Conservation (phyloP, 2,797 vertebrate genomes). For the Clarias pachynema region DNA sequence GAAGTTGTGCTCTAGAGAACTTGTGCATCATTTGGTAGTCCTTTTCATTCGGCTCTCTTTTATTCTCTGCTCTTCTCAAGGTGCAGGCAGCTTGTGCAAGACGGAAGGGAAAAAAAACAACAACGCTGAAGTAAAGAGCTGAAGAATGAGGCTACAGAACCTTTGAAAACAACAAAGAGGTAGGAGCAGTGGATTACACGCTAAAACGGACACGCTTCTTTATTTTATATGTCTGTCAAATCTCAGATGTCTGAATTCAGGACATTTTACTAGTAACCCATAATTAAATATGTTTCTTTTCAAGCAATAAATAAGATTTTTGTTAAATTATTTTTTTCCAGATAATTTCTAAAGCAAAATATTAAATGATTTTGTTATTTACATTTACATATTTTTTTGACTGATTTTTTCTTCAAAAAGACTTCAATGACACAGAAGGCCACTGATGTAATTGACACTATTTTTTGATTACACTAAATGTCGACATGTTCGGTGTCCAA, state of each 20-base stretch:
- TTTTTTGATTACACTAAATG: background rate
- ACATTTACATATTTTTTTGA: background rate
- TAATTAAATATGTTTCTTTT: background rate
- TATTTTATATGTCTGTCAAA: background rate
- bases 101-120: conserved; percentile 47
- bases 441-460: background rate
- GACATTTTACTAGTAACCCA: background rate
- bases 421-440: background rate
- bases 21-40: conserved; percentile 70
- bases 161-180: conserved; percentile 75
- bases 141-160: conserved; percentile 79
- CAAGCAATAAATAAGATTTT: background rate
- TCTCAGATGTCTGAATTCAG: background rate
- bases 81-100: conserved; percentile 58
- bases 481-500: background rate
- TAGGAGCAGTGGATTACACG: conserved; percentile 59
- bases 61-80: conserved; percentile 68
- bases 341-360: background rate
- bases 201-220: background rate
- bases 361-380: background rate
- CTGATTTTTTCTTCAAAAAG: background rate
- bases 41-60: conserved; percentile 77
- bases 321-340: too few species aligned
- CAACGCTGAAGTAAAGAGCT: conserved; percentile 63
- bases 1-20: conserved; percentile 48